Evolutionary conservation across 2,113 vertebrate genomes (phyloP).

Genomic region (Stigmatopora nigra): DNA sequence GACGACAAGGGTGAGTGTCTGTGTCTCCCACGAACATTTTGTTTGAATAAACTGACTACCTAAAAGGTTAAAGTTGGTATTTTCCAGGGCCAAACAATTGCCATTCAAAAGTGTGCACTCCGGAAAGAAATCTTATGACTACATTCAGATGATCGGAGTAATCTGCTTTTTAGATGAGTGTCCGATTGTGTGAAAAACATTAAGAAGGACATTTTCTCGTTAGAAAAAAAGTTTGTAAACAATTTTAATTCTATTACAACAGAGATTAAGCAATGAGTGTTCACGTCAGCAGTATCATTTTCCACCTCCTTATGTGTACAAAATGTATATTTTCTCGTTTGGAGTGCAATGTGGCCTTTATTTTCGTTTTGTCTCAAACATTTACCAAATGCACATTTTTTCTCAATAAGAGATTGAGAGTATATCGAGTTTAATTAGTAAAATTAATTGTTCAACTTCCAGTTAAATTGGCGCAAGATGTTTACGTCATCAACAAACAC

Average conservation of each 20-base stretch:
- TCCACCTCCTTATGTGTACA: conserved; percentile 2
- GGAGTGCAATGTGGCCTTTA: background rate
- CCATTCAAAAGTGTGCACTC: conserved; percentile 48
- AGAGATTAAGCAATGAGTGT: background rate
- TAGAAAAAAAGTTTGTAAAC: background rate
- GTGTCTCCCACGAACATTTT: background rate
- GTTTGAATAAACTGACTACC: background rate
- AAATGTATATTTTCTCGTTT: background rate
- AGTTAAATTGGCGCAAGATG: background rate
- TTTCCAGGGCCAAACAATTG: conserved; percentile 18
- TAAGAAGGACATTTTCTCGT: background rate
- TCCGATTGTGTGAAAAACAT: background rate
- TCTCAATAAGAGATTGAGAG: background rate
- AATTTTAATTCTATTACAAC: conserved; percentile 13
- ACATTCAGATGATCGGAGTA: background rate
- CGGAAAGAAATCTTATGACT: conserved; percentile 58
- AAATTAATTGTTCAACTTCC: background rate
- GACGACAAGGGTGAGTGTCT: conserved; percentile 57
- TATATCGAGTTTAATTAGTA: background rate
- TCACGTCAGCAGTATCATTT: background rate
- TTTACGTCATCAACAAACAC: background rate
- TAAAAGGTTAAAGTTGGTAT: background rate
- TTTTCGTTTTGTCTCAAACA: background rate
- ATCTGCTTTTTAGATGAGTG: background rate
- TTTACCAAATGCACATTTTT: background rate